Base-by-base conservation (phyloP, 2,888 invertebrate species). In the Alloscopus bannaensis region DNA sequence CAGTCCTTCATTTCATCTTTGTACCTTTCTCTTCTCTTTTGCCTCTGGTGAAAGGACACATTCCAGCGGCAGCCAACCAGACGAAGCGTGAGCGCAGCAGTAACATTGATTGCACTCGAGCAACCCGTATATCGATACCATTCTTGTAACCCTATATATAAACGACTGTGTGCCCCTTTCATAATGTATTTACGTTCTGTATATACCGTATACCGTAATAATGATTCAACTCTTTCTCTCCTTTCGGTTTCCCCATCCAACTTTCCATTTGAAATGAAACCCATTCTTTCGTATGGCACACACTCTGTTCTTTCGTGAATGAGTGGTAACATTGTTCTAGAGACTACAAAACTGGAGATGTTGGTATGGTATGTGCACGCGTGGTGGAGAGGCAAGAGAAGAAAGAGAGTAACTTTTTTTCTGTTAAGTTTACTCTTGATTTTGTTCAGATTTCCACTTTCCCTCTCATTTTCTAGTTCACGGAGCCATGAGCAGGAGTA, bases 401-500 rank as follows among this genome's bases (percentile, higher is more conserved):
- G n/a, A 47, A n/a, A 13, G 11, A 47, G 22, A 72, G 29, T 24
- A 50, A 72, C 55, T 72, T 62, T 62, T 18, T 59, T 36, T 31
- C 13, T 42, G 26, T 42, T 22, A 24, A 40, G 24, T 42, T 62
- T 62, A 42, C 24, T 62, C 29, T 42, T 62, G 62, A 62, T 62
- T 62, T 29, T 42, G 42, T 62, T 62, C 42, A 62, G 62, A 62
- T 62, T 60, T 40, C 62, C 62, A 62, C 45, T 62, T 62, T 62
- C 62, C 28, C 45, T 62, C 45, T 62, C 62, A 62, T 62, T 62
- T 62, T 62, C 62, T 62, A 62, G 62, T 62, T 62, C 62, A 62
- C 42, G 62, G 62, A 62, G 62, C 62, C 42, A 42, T 62, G 62
- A 62, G 42, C 62, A 62, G 13, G 62, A 24, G 42, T 62, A 62